These are phyloP conservation scores for Nesidiocoris tenuis DNA, from an alignment of 2,888 invertebrate genomes.

Conservation along the genomic window DNA sequence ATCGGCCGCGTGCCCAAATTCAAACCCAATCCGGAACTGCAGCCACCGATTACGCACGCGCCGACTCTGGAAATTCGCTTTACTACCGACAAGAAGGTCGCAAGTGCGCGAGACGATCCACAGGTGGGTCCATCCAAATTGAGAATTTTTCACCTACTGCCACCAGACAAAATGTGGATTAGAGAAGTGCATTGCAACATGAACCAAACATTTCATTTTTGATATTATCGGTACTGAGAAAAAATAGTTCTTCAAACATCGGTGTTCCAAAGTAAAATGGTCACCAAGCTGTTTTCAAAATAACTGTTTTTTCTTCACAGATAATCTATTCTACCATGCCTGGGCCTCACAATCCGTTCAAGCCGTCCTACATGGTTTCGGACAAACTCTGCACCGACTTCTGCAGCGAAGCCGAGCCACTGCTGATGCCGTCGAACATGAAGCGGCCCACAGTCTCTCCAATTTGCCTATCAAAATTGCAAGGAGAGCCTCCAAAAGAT, in stretches of 20 bases:
- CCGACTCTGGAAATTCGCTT: background rate
- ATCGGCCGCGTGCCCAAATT: conserved; percentile 19
- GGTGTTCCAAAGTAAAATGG: too few species aligned
- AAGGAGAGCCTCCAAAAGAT: conserved; percentile 11
- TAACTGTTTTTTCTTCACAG: too few species aligned
- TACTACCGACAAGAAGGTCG: background rate
- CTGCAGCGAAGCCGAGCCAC: background rate
- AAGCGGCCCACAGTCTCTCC: background rate
- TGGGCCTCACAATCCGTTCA: conserved; percentile 18
- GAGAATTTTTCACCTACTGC: too few species aligned
- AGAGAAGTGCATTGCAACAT: too few species aligned
- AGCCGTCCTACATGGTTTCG: conserved; percentile 7
- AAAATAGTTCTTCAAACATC: too few species aligned
- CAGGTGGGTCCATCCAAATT: too few species aligned
- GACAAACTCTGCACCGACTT: conserved; percentile 23
- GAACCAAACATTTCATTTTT: too few species aligned
- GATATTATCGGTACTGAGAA: too few species aligned
- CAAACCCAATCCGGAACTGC: conserved; percentile 27
- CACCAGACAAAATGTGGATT: too few species aligned
- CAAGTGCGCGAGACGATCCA: too few species aligned
- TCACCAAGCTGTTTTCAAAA: too few species aligned
- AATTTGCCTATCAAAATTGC: background rate
- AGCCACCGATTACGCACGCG: conserved; percentile 30
- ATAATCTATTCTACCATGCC: conserved; percentile 2
- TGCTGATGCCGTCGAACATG: background rate